Evolutionary conservation across 2,888 invertebrate genomes (phyloP), one percentile per base, ranked within the genome.

Genomic region (Cotesia congregata): DNA sequence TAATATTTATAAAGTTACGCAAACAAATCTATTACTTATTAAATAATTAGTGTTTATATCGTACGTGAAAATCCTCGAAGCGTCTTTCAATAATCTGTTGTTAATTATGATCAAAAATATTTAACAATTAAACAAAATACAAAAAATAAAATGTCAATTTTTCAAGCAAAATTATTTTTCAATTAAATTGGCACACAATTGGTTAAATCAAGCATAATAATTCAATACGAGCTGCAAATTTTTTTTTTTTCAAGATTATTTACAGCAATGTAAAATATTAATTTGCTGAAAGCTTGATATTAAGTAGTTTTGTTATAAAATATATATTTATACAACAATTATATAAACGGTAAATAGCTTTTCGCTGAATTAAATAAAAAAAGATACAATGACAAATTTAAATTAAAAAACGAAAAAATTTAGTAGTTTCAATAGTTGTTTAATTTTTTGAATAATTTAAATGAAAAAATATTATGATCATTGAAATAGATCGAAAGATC

Each of bases 1-100:
- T 85, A 86, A 87, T 88, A 88, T 88, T 87, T 88, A 88, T 88
- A 88, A 83, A 86, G 85, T 84, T 86, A 86, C 83, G 86, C 87
- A 85, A 83, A 83, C 79, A 80, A 80, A 80, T 78, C 77, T 74
- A 68, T 79, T 82, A 80, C 80, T 72, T 72, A 72, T 72, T 76
- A 76, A 61, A 67, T 76, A 67, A 69, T 72, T 59, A 67, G 76
- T 64, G 67, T 79, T 67, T 77, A 75, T 78, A 72, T 74, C 78
- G 78, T 76, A 74, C 72, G 69, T 71, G 39, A 72, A 59, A 78
- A 73, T 77, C 75, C 74, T 76, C 77, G 77, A 65, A 68, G 77
- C 74, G 74, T 77, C 62, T 9, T 73, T 67, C 67, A 76, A 62
- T 69, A 62, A 61, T 39, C 15, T 6, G 38, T 30, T 30, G 39